phyloP scores from a whole-genome alignment of 1,140 invertebrate genomes.

The Bombus confusus region DNA sequence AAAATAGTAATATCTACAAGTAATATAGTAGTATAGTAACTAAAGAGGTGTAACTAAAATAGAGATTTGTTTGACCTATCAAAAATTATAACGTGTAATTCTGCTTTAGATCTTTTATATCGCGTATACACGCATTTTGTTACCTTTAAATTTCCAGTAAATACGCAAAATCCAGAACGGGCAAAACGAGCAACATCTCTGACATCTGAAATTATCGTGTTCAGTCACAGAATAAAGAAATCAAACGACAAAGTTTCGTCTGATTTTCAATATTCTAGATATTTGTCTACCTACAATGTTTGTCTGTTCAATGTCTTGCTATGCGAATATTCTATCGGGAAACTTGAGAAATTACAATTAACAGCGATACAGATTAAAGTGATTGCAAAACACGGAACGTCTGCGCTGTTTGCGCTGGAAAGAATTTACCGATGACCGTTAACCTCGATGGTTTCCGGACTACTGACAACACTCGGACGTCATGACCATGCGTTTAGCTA shows the following conservation, averaged over 20 bases:
- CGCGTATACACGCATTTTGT: no score
- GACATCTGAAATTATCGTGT: no score
- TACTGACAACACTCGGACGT: slow-evolving; percentile 29
- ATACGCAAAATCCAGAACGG: no score
- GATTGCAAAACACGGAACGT: slow-evolving; percentile 15
- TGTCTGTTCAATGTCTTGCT: not conserved
- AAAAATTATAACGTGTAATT: no score
- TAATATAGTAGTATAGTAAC: no score
- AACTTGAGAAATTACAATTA: slow-evolving; percentile 12
- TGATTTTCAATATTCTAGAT: no score
- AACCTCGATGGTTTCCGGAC: slow-evolving; percentile 42
- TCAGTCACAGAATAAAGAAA: not conserved
- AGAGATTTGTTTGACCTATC: no score
- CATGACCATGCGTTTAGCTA: not conserved
- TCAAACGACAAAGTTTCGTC: not conserved
- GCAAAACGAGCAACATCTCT: no score
- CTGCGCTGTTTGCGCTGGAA: not conserved
- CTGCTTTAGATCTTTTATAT: no score
- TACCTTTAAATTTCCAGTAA: no score
- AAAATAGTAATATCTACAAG: no score
- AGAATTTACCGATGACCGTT: slow-evolving; percentile 35
- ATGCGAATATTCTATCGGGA: not conserved
- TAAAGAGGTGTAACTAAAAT: no score
- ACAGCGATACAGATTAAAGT: slow-evolving; percentile 2
- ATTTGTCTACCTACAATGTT: not conserved